These are phyloP conservation scores for Xenopus borealis DNA, from an alignment of 2,113 vertebrate species.

Conservation along the genomic window DNA sequence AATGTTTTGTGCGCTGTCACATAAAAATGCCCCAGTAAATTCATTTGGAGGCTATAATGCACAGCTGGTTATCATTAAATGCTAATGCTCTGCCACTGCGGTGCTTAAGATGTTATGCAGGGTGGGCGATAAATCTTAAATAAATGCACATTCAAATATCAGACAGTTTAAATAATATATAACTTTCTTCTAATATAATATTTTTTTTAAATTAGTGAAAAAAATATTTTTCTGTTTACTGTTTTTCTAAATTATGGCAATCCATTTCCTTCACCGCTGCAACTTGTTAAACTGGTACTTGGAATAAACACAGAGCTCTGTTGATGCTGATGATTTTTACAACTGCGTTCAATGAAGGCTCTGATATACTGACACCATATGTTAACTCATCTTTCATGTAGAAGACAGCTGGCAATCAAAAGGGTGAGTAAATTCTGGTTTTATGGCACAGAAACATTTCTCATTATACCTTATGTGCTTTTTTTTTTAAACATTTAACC, in stretches of 20 bases:
- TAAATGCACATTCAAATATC: conserved; percentile 21
- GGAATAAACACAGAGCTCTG: conserved; percentile 22
- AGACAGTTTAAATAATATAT: conserved; percentile 11
- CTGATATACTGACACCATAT: conserved; percentile 29
- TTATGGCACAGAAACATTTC: conserved; percentile 1
- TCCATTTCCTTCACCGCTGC: not conserved
- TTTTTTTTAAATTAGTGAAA: not conserved
- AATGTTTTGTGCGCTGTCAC: not conserved
- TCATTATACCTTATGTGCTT: not conserved
- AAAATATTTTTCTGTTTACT: too few relatives aligned
- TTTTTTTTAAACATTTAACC: not conserved
- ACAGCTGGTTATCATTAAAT: conserved; percentile 12
- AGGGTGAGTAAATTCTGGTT: conserved; percentile 17
- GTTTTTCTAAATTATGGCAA: too few relatives aligned
- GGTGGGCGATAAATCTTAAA: conserved; percentile 17
- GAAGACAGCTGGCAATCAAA: conserved; percentile 35
- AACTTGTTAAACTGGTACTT: conserved; percentile 25
- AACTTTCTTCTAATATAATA: too few relatives aligned
- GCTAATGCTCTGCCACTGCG: not conserved
- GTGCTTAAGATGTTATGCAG: not conserved
- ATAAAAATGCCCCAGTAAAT: conserved; percentile 3
- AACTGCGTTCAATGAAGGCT: conserved; percentile 31
- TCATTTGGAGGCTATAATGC: conserved; percentile 19
- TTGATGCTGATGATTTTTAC: conserved; percentile 39
- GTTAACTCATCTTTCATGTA: conserved; percentile 27